Base-by-base conservation (phyloP, 2,888 invertebrate genomes). In the Netelia fuscicornis region DNA sequence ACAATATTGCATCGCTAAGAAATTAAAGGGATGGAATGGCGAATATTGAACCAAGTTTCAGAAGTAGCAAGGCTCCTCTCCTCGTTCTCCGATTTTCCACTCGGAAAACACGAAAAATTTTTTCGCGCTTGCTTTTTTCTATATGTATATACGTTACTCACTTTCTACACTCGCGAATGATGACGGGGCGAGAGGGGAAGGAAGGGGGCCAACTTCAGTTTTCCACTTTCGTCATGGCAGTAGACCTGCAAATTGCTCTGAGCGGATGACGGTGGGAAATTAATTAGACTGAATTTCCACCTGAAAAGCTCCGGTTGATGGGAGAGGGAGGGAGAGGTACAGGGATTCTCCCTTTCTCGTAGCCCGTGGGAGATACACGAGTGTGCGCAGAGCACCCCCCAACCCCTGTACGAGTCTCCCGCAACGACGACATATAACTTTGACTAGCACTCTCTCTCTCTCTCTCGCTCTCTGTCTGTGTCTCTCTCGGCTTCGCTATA, bases 241-340 rank as follows among this genome's bases (percentile, higher is more conserved):
- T 91, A 91, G 87, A 87, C 79, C 86, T 64, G 72, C 83, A 88
- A 89, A 89, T 91, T 91, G 89, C 87, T 85, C 78, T 72, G 87
- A 82, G 83, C 71, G 85, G 87, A 89, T 89, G 89, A 89, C 87
- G 88, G 76, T 88, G 83, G 88, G 85, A 90, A 92, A 92, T 91
- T 91, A 91, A 92, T 92, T 91, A 91, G 89, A 90, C 84, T 88
- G 88, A 90, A 90, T 89, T 88, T 89, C 86, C 60, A 76, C 80
- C 86, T 86, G 85, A 87, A 85, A 86, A 84, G 86, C 75, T 83
- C 54, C 62, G 74, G 75, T 37, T 78, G 56, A 67, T 30, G 74
- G 52, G 20, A 62, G 70, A 37, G 5, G 6, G 37, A 37, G 37
- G 6, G 37, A 37, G 37, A 37, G 30, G 20, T 20, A 30, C 2